Evolutionary conservation across 1,140 invertebrate species (phyloP).

Genomic region (Ceratosolen solmsi): DNA sequence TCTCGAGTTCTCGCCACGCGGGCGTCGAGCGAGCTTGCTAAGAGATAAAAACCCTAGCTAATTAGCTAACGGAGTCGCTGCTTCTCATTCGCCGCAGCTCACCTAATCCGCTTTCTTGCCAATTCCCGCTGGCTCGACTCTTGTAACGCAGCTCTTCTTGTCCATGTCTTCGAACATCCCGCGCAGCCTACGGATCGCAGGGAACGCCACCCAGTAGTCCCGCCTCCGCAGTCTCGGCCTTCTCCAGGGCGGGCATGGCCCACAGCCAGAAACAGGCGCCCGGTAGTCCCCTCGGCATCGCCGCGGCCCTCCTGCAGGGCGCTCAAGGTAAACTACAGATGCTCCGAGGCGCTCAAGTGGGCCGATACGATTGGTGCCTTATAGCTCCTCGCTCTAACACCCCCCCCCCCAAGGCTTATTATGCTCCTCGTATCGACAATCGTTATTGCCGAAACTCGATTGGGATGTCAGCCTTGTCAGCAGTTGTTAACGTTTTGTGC

Average conservation of each 20-base stretch:
- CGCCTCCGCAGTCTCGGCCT: slow-evolving; percentile 62
- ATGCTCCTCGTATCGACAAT: too few relatives aligned
- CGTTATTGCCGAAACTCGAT: too few relatives aligned
- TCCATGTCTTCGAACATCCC: slow-evolving; percentile 11
- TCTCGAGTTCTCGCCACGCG: too few relatives aligned
- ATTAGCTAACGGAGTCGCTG: not conserved
- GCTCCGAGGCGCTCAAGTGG: not conserved
- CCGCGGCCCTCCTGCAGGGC: slow-evolving; percentile 71
- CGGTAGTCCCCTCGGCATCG: slow-evolving; percentile 68
- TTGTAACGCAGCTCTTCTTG: slow-evolving; percentile 11
- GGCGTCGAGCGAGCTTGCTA: too few relatives aligned
- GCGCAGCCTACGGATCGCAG: slow-evolving; percentile 63
- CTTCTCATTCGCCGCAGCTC: not conserved
- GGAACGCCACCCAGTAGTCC: slow-evolving; percentile 70
- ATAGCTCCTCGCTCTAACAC: not conserved
- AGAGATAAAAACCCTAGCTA: too few relatives aligned
- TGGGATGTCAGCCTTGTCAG: too few relatives aligned
- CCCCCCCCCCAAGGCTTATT: not conserved
- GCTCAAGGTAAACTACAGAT: slow-evolving; percentile 68
- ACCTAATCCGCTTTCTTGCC: not conserved
- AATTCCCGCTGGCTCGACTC: not conserved
- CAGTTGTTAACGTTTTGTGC: too few relatives aligned
- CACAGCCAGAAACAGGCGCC: slow-evolving; percentile 57
- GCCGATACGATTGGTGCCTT: too few relatives aligned
- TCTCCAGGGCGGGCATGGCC: slow-evolving; percentile 64